Percentiles rank a stretch among this genome's conserved stretches.
Evolutionary conservation across 2,888 invertebrate species (phyloP).

Genomic region (Abrostola tripartita): DNA sequence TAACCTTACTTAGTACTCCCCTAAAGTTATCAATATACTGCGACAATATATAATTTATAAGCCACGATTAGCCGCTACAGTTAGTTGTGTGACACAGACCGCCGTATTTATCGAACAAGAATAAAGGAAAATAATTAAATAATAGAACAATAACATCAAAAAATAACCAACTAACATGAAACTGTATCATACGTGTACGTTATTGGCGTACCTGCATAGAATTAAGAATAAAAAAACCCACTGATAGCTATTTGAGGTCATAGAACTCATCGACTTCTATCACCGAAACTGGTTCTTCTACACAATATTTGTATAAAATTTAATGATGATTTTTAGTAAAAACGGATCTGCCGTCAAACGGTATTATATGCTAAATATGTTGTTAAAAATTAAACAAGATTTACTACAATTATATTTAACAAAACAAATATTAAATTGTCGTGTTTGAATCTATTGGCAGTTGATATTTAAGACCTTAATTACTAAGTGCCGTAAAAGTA

Average conservation of each 20-base stretch:
- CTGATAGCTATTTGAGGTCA: conserved; percentile 46
- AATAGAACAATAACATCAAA: background rate
- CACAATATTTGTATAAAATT: conserved; percentile 17
- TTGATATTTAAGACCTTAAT: conserved; percentile 4
- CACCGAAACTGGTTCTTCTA: conserved; percentile 36
- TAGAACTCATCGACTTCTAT: conserved; percentile 48
- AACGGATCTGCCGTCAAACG: conserved; percentile 25
- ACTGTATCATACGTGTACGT: conserved; percentile 12
- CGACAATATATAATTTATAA: background rate
- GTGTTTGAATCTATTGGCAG: conserved; percentile 1
- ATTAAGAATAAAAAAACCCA: conserved; percentile 16
- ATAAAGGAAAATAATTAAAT: background rate
- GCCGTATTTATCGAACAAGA: background rate
- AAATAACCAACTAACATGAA: background rate
- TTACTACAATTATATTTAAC: conserved; percentile 21
- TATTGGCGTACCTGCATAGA: conserved; percentile 20
- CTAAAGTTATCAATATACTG: too few species aligned
- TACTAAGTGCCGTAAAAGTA: conserved; percentile 16
- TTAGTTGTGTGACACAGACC: background rate
- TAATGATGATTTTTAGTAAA: conserved; percentile 15
- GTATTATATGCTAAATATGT: conserved; percentile 26
- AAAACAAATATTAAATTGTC: conserved; percentile 1
- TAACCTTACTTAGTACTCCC: too few species aligned
- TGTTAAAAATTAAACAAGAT: conserved; percentile 31
- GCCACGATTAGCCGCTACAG: background rate